Evolutionary conservation across 2,113 vertebrate species (phyloP), one percentile per base, ranked within the genome.

Genomic region (Carollia perspicillata): DNA sequence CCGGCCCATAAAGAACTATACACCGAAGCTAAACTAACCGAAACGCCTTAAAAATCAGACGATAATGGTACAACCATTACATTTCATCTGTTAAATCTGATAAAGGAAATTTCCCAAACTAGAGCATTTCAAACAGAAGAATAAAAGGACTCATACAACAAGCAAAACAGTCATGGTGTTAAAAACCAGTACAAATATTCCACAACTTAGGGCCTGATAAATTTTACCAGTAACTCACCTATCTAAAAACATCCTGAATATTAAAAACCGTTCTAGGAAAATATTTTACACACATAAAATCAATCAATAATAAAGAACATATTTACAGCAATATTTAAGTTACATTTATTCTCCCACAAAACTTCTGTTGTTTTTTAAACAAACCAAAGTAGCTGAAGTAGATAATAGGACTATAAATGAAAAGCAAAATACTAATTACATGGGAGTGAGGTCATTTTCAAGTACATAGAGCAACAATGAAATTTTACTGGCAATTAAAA

Each of bases 401-500:
- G 42, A 84, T 40, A 68, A 68, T 0, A 44, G 16, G 17, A 17
- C 78, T 53, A 0, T n/a, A 33, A 91, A 72, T 55, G 6, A 77
- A 80, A 63, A 91, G 23, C 20, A 96, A 96, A 96, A 92, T 58
- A 85, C 3, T 77, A 91, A 55, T 42, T 33, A 74, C 33, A 90
- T 22, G 17, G 30, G 44, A 97, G 8, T 72, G 44, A 72, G 4
- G 23, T 72, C 51, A 93, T 87, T 74, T 89, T 95, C 33, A 97
- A 90, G 68, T 95, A 68, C 14, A 84, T 69, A 40, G 17, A 63
- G 84, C 72, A 80, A 77, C 33, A 78, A 65, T 44, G 37, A 95
- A 66, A 95, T 69, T 78, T 92, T 80, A 93, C 5, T 92, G 30
- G 58, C 65, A 83, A 86, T 79, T 80, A 93, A 97, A 97, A 96